Evolutionary conservation across 2,888 invertebrate genomes (phyloP).

Genomic region (Agrochola macilenta): DNA sequence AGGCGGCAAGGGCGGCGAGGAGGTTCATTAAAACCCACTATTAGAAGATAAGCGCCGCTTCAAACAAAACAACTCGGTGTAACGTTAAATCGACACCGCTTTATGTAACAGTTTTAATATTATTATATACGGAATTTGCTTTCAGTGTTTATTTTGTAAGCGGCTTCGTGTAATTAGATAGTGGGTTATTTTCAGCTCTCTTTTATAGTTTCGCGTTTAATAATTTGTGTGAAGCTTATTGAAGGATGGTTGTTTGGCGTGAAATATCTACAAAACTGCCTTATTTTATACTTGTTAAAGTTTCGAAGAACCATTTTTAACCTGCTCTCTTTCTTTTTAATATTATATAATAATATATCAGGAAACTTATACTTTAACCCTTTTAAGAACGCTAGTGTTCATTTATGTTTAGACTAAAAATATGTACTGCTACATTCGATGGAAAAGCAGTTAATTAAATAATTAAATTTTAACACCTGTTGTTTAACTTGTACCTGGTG

Average conservation of each 20-base stretch:
- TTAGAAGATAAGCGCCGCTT: conserved; percentile 80
- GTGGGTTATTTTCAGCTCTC: conserved; percentile 4
- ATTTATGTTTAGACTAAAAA: background rate
- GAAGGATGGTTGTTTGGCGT: background rate
- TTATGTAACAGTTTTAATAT: conserved; percentile 62
- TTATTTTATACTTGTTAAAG: background rate
- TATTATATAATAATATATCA: background rate
- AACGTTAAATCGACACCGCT: conserved; percentile 75
- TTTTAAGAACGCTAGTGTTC: background rate
- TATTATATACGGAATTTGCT: conserved; percentile 56
- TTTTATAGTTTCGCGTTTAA: conserved; percentile 10
- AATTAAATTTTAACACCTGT: background rate
- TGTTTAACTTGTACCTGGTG: background rate
- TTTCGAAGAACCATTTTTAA: background rate
- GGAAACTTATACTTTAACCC: background rate
- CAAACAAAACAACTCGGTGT: conserved; percentile 80
- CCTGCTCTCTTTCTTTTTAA: background rate
- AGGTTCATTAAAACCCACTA: conserved; percentile 86
- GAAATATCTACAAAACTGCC: background rate
- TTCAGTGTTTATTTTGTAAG: conserved; percentile 47
- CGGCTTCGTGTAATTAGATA: conserved; percentile 35
- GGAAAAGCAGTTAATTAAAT: background rate
- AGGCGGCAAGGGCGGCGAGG: conserved; percentile 74
- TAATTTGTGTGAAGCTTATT: background rate
- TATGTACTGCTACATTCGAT: background rate